Evolutionary conservation across 2,888 invertebrate species (phyloP).

Genomic region (Torymus auratus): DNA sequence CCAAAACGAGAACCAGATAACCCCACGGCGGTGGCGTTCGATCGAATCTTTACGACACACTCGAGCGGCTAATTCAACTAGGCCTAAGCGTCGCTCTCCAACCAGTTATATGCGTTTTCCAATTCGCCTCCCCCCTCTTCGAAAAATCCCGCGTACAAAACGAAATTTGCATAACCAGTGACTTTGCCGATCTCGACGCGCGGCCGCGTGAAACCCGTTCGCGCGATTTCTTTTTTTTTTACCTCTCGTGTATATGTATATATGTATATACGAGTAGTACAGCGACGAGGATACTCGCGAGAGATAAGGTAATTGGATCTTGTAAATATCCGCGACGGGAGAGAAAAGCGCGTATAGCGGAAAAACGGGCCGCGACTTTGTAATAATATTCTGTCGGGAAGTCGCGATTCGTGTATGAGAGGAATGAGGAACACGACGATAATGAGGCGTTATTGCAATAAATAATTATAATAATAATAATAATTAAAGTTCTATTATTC

Average conservation of each 20-base stretch:
- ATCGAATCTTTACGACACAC: constrained; percentile 27
- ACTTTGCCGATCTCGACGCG: neutral
- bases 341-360: neutral
- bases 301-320: constrained; percentile 48
- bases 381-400: no score
- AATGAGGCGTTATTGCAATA: no score
- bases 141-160: constrained; percentile 8
- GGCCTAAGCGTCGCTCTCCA: constrained; percentile 36
- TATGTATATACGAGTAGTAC: no score
- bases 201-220: neutral
- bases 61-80: constrained; percentile 12
- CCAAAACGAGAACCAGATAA: constrained; percentile 16
- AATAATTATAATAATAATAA: no score
- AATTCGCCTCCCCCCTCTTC: neutral
- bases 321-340: constrained; percentile 15
- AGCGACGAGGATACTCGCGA: no score
- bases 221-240: neutral
- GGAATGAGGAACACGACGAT: no score
- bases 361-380: neutral
- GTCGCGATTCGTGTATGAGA: no score
- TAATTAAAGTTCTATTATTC: no score
- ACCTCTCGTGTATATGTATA: no score
- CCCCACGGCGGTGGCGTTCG: neutral
- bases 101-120: constrained; percentile 34
- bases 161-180: constrained; percentile 30